Conservation (phyloP, 1,140 invertebrate genomes). For the Cataglyphis hispanica region DNA sequence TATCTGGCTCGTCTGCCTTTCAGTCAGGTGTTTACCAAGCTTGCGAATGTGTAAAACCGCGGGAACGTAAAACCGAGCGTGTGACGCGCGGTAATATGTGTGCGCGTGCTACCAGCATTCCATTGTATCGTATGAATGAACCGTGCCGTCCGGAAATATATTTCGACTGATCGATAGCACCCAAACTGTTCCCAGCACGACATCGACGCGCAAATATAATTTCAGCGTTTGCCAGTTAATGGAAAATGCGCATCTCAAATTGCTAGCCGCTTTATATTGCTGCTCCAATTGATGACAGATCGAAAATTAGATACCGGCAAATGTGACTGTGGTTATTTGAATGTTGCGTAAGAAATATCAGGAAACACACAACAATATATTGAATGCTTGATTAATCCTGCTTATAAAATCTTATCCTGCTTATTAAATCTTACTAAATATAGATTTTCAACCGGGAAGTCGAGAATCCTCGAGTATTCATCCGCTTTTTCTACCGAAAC, state of each 20-base stretch:
- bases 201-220: constrained; percentile 40
- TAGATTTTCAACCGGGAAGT: constrained; percentile 27
- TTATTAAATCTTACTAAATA: constrained; percentile 46
- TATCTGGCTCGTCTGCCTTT: constrained; percentile 12
- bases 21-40: constrained; percentile 48
- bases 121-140: constrained; percentile 73
- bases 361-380: not conserved
- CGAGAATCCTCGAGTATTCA: not conserved
- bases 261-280: not conserved
- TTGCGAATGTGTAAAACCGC: constrained; percentile 47
- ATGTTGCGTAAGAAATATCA: not conserved
- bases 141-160: constrained; percentile 64
- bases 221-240: constrained; percentile 7
- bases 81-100: constrained; percentile 21
- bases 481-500: not conserved
- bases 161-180: constrained; percentile 68
- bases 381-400: constrained; percentile 16
- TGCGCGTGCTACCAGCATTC: constrained; percentile 35
- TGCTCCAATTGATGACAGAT: not conserved
- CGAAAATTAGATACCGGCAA: not conserved
- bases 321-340: not conserved
- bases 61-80: constrained; percentile 47
- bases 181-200: not conserved
- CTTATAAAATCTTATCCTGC: constrained; percentile 39
- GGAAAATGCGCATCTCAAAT: not conserved